Evolutionary conservation across 2,797 vertebrate species (phyloP).

Genomic region (Helarctos malayanus): DNA sequence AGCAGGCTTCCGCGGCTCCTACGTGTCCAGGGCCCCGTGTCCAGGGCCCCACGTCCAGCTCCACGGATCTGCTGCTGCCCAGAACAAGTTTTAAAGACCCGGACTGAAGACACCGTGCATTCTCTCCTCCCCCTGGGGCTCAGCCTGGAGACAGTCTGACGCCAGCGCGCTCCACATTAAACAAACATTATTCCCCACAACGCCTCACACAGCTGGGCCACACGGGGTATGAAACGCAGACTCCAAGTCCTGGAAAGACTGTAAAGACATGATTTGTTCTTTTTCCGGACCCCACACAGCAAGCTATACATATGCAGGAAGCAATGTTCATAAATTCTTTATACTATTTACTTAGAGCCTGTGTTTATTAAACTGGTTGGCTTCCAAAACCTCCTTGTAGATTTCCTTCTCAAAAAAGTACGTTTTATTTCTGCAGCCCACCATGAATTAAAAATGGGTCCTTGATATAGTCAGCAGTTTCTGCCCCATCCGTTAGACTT

Average conservation of each 20-base stretch:
- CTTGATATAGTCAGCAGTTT: slow-evolving; percentile 55
- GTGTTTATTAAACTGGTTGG: slow-evolving; percentile 78
- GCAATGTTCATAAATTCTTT: slow-evolving; percentile 71
- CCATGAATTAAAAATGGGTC: slow-evolving; percentile 74
- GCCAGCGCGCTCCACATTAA: neutral
- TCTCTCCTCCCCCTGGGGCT: neutral
- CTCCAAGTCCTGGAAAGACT: neutral
- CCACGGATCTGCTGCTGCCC: rapidly evolving
- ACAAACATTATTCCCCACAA: neutral
- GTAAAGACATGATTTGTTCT: neutral
- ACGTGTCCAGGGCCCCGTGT: rapidly evolving
- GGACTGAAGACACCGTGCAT: rapidly evolving
- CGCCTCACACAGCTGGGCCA: neutral
- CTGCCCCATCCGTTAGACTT: neutral
- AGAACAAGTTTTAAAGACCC: neutral
- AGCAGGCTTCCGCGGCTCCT: rapidly evolving
- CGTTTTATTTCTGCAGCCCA: slow-evolving; percentile 54
- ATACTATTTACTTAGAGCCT: slow-evolving; percentile 68
- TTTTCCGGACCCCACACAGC: slow-evolving; percentile 9
- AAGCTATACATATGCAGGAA: neutral
- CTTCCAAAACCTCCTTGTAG: slow-evolving; percentile 75
- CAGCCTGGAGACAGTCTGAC: neutral
- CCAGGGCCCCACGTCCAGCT: rapidly evolving
- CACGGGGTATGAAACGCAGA: neutral
- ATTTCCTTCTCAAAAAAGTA: slow-evolving; percentile 67